Conservation (phyloP, 1,140 invertebrate genomes). For the Eulimnadia texana region DNA sequence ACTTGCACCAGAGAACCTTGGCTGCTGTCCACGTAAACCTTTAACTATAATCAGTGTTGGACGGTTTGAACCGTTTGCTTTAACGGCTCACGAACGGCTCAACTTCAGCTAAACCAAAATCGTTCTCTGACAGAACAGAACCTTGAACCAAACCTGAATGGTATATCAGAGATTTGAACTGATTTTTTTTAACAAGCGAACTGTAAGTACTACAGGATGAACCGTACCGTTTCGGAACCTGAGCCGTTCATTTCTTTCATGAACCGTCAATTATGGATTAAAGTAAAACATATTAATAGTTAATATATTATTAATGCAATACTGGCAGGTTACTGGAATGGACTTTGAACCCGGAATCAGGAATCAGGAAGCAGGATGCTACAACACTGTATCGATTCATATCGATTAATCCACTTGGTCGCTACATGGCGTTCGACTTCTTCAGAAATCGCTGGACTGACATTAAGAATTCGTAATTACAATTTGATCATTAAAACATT, state of each 20-base stretch:
- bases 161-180: not conserved
- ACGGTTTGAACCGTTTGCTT: not conserved
- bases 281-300: too few species aligned
- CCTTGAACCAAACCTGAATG: too few species aligned
- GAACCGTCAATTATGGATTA: too few species aligned
- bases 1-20: conserved; percentile 25
- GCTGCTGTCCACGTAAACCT: conserved; percentile 19
- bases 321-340: not conserved
- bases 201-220: too few species aligned
- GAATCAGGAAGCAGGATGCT: not conserved
- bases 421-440: not conserved
- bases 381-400: not conserved
- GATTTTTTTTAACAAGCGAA: not conserved
- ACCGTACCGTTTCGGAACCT: too few species aligned
- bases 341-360: not conserved
- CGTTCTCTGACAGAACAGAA: not conserved
- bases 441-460: not conserved
- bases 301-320: too few species aligned
- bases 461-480: not conserved
- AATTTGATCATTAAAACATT: not conserved
- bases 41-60: not conserved
- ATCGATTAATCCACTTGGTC: not conserved
- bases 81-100: too few species aligned
- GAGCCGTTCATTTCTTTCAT: too few species aligned
- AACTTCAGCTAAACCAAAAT: not conserved